Conservation (phyloP, 2,797 vertebrate genomes). For the Streptopelia turtur region DNA sequence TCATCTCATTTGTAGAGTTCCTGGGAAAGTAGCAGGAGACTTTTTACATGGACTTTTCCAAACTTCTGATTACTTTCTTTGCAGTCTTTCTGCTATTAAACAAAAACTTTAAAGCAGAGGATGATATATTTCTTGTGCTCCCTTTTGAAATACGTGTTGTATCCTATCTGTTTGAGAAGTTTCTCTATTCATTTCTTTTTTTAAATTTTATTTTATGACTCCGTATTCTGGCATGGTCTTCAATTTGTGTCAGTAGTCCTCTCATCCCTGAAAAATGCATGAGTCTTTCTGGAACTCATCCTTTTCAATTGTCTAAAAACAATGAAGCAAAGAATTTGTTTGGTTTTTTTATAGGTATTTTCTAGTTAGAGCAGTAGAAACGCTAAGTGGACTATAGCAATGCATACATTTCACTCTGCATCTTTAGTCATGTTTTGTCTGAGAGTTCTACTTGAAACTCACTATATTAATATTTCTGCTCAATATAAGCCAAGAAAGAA, state of each 20-base stretch:
- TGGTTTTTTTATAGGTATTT: background rate
- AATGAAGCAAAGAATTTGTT: background rate
- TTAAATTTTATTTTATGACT: background rate
- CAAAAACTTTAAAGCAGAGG: background rate
- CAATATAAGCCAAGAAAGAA: background rate
- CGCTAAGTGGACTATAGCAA: background rate
- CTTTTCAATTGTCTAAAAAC: slow-evolving; percentile 22
- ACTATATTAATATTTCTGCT: background rate
- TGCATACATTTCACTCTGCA: background rate
- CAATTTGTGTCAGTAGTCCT: background rate
- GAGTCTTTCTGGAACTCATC: background rate
- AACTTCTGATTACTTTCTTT: background rate
- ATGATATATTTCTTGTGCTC: background rate
- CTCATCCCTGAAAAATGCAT: background rate
- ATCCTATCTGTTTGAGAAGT: background rate
- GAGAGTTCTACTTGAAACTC: background rate
- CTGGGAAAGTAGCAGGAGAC: background rate
- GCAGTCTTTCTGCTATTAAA: background rate
- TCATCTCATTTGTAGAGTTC: background rate
- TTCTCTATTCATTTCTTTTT: background rate
- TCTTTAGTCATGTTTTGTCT: background rate
- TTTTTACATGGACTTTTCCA: background rate
- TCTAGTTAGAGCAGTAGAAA: background rate
- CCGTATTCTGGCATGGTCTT: background rate
- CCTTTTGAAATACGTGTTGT: background rate